phyloP scores from a whole-genome alignment of 2,113 vertebrate species.

The Phylloscopus whistleri region DNA sequence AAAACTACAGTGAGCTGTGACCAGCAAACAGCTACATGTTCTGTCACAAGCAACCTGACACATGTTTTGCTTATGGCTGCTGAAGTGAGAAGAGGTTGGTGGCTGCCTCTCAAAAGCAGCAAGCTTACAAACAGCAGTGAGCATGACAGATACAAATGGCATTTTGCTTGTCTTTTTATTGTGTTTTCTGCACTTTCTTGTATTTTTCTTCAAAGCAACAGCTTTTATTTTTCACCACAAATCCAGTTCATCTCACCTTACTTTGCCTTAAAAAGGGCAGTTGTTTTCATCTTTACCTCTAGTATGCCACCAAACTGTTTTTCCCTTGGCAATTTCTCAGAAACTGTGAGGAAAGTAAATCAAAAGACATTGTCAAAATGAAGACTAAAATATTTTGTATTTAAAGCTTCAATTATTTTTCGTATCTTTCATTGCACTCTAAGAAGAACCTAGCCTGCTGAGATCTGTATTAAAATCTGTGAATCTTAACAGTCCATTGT shows the following conservation, averaged over 20 bases:
- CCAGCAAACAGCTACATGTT: not conserved
- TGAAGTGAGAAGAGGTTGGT: not conserved
- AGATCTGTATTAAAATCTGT: not conserved
- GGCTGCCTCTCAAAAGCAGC: not conserved
- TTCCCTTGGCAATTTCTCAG: not conserved
- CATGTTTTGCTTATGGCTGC: not conserved
- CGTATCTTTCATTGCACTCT: not conserved
- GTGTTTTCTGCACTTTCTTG: not conserved
- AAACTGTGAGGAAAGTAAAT: not conserved
- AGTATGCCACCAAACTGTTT: not conserved
- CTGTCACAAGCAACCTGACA: not conserved
- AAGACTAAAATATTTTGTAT: not conserved
- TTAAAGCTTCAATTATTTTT: not conserved
- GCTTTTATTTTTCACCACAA: not conserved
- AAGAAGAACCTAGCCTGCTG: not conserved
- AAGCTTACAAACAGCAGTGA: not conserved
- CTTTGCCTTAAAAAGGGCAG: not conserved
- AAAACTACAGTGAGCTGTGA: not conserved
- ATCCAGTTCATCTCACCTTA: not conserved
- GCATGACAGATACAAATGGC: not conserved
- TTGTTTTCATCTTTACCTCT: not conserved
- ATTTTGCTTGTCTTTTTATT: not conserved
- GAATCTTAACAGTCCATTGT: not conserved
- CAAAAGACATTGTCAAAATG: not conserved
- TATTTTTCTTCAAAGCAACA: not conserved